Evolutionary conservation across 2,888 invertebrate genomes (phyloP), one percentile per base, ranked within the genome.

Genomic region (Pammene aurita): DNA sequence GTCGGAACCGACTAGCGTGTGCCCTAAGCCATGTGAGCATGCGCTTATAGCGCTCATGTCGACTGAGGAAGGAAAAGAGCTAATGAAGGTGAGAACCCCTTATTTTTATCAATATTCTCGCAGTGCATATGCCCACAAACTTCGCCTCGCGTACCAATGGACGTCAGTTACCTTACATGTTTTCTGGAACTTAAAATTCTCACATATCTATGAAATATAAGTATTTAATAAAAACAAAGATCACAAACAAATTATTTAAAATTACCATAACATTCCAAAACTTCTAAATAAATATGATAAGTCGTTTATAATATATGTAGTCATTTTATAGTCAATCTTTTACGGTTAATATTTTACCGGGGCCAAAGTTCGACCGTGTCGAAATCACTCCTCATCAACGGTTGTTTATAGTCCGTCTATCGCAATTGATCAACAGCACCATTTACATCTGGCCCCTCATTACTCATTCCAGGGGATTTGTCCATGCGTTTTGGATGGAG

Each of bases 21-120:
- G 97, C 81, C 95, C 96, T 0, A 94, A 95, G 78, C 91, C 93
- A 62, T 97, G 97, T 84, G 95, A 95, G 77, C 94, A 96, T 80
- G 96, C 97, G 0, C 93, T 97, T 48, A 96, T 97, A 54, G 96
- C 96, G 0, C 93, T 97, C 54, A 96, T 95, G 0, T 95, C 96
- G 35, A 96, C 96, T 0, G 95, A 95, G 63, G 96, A 96, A 82
- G 96, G 97, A 63, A 94, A 96, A 79, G 94, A 95, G 72, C 93
- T 97, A 14, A 95, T 96, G 94, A 95, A 94, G 82, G 96, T 96
- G 94, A 88, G 35, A 44, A 9, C 35, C n/a, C 34, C 34, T 7
- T n/a, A 0, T 13, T 35, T 5, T 46, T 46, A 14, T 14, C 7
- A 7, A 4, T 46, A 5, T 46, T 5, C 7, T 14, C n/a, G 50